A percentile compares a stretch with the other conserved stretches of the same genome.
These are phyloP conservation scores for Dorcus hopei DNA, from an alignment of 2,888 invertebrate genomes.

Conservation along the genomic window DNA sequence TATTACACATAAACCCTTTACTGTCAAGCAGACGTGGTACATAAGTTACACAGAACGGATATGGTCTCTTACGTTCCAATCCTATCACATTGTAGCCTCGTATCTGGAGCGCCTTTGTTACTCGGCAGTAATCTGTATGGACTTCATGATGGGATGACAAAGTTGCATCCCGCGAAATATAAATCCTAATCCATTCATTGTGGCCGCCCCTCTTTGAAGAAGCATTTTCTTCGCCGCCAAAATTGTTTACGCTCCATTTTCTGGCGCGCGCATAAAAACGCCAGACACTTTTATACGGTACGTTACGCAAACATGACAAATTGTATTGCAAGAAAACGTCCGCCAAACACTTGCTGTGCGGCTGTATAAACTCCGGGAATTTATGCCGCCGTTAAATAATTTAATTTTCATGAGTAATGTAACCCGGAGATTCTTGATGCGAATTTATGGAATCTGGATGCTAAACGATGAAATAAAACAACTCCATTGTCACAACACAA, in stretches of 20 bases:
- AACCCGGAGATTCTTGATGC: conserved; percentile 7
- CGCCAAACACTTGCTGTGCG: too few relatives aligned
- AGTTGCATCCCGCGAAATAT: conserved; percentile 20
- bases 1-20: background rate
- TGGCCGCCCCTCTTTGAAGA: background rate
- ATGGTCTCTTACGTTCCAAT: conserved; percentile 9
- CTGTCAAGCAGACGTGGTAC: background rate
- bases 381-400: conserved; percentile 7
- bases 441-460: too few relatives aligned
- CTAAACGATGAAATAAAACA: too few relatives aligned
- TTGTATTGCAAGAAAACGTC: too few relatives aligned
- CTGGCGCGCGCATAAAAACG: too few relatives aligned
- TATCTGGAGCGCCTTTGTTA: conserved; percentile 16
- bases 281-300: too few relatives aligned
- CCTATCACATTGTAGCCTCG: conserved; percentile 12
- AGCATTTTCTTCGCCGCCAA: background rate
- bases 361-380: conserved; percentile 3
- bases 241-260: too few relatives aligned
- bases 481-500: too few relatives aligned
- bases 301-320: too few relatives aligned
- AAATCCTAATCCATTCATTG: conserved; percentile 23
- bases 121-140: conserved; percentile 13
- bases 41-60: background rate
- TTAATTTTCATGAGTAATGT: conserved; percentile 12
- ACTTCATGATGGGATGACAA: conserved; percentile 18